Evolutionary conservation across 30 jellyfish, hydroid and myxozoan genomes (phyloP), one percentile per base, ranked within the genome.

Genomic region (Cassiopea andromeda): DNA sequence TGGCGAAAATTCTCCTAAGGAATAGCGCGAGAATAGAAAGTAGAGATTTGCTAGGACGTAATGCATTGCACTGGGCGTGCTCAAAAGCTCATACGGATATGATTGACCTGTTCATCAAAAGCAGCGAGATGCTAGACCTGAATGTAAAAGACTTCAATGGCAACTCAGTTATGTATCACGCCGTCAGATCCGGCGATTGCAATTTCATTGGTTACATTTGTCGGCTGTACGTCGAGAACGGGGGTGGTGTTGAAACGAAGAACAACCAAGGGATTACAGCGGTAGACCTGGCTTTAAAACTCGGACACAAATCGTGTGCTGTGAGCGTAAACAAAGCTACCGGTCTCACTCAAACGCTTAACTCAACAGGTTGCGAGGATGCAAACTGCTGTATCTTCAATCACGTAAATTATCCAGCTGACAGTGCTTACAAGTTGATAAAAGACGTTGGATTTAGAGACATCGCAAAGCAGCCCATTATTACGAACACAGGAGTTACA

Each of bases 251-350:
- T 60, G 91, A 83, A 47, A 83, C 84, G 15, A 83, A 50, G 70
- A 83, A 83, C 84, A 69, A 73, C 59, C 67, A 83, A 83, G 91
- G 91, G 47, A 69, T 83, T 48, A 69, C 91, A 57, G 91, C 91
- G 84, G 91, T 83, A 58, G 91, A 83, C 58, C 60, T 83, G 66
- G 91, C 91, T 73, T 83, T 83, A 83, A 72, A 83, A 50, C 91
- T 83, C 84, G 91, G 91, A 73, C 91, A 83, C 91, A 83, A 73
- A 60, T 83, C 91, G 50, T 83, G 91, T 83, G 91, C 91, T 1
- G 91, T 74, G 4, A 47, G 69, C 46, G 91, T 83, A 83, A 83
- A 83, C 84, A 83, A 69, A 83, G 91, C 72, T 14, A 69, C 91
- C 7, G 91, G 91, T 57, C 58, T 48, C 47, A 70, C 60, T 46